Evolutionary conservation across 2,797 vertebrate species (phyloP).

Genomic region (Bradypus variegatus): DNA sequence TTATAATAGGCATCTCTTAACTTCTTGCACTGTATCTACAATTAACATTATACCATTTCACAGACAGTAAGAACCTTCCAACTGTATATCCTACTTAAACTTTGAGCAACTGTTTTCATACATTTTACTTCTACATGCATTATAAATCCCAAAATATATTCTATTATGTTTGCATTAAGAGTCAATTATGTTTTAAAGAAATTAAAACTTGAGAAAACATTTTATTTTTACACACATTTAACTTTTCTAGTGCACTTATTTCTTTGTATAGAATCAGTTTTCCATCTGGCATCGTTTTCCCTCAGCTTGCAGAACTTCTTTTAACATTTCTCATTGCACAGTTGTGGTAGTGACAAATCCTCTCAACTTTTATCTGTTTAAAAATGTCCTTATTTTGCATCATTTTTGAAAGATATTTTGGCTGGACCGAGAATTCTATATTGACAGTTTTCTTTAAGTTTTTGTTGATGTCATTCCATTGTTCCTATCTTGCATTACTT

Average conservation of each 20-base stretch:
- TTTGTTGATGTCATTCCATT: not conserved
- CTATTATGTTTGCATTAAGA: not conserved
- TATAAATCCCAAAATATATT: too few relatives aligned
- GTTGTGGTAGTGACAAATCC: not conserved
- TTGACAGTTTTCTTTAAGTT: not conserved
- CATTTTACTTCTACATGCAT: not conserved
- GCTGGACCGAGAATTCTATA: too few relatives aligned
- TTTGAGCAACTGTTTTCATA: too few relatives aligned
- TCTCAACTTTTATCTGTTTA: not conserved
- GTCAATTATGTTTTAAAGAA: not conserved
- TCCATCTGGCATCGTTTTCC: not conserved
- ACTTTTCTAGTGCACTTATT: not conserved
- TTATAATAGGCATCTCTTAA: not conserved
- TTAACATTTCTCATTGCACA: accelerated
- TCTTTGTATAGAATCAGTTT: not conserved
- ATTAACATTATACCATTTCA: not conserved
- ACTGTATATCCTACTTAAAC: accelerated
- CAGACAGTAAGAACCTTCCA: not conserved
- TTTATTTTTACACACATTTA: not conserved
- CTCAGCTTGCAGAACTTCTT: not conserved
- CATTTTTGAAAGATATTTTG: too few relatives aligned
- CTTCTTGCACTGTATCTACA: not conserved
- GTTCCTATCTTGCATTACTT: not conserved
- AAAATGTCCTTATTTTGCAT: not conserved
- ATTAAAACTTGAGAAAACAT: not conserved